Percentiles rank a stretch among this genome's conserved stretches.
Evolutionary conservation across 2,888 invertebrate species (phyloP).

Genomic region (Thymelicus lineola): DNA sequence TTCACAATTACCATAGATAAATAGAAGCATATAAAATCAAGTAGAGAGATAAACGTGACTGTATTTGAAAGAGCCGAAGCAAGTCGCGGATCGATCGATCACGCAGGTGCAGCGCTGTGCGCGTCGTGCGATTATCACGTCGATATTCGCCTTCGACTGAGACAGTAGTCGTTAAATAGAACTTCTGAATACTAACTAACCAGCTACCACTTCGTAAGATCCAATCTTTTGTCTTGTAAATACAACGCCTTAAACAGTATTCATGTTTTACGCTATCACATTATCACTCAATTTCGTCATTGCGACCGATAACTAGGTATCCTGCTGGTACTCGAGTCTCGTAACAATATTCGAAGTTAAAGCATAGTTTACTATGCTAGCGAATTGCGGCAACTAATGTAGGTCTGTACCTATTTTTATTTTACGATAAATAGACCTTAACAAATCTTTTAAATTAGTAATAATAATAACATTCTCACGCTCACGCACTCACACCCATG

Average conservation of each 20-base stretch:
- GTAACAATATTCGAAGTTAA: background rate
- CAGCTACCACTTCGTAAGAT: slow-evolving; percentile 28
- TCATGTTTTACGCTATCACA: slow-evolving; percentile 19
- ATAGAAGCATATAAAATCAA: background rate
- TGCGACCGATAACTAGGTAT: slow-evolving; percentile 1
- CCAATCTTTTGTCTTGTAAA: slow-evolving; percentile 34
- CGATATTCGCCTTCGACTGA: slow-evolving; percentile 31
- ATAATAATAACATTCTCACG: no score
- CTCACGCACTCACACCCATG: no score
- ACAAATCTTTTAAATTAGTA: no score
- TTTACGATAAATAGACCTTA: no score
- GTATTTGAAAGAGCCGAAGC: slow-evolving; percentile 27
- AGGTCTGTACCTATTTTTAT: no score
- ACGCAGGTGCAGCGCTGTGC: slow-evolving; percentile 31
- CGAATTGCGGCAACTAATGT: no score
- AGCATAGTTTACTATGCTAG: background rate
- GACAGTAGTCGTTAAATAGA: slow-evolving; percentile 37
- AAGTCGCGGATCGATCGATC: slow-evolving; percentile 35
- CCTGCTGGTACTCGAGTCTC: background rate
- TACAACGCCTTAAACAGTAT: slow-evolving; percentile 20
- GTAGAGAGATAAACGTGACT: slow-evolving; percentile 31
- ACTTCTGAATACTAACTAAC: slow-evolving; percentile 33
- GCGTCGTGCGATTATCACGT: slow-evolving; percentile 34
- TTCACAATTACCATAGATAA: background rate
- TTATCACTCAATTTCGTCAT: slow-evolving; percentile 13